A percentile compares a stretch with the other conserved stretches of the same genome.
phyloP scores from a whole-genome alignment of 2,888 invertebrate genomes.

The Entomobrya proxima region DNA sequence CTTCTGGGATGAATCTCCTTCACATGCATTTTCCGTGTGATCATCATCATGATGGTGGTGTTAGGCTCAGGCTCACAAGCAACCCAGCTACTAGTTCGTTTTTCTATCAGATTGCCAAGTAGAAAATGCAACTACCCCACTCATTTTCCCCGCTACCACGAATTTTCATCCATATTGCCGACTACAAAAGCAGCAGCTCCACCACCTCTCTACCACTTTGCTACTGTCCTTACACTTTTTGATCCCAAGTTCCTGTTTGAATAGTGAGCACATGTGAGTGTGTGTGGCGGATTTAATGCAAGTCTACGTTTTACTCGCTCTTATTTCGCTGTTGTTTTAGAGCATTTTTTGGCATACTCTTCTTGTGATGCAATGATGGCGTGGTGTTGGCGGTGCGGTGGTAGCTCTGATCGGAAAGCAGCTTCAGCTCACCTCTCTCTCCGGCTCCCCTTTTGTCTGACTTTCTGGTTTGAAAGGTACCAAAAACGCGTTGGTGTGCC shows the following conservation, averaged over 20 bases:
- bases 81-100: background rate
- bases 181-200: background rate
- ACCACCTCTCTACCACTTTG: slow-evolving; percentile 18
- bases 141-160: slow-evolving; percentile 21
- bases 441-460: slow-evolving; percentile 20
- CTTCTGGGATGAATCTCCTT: slow-evolving; percentile 22
- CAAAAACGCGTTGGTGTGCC: slow-evolving; percentile 28
- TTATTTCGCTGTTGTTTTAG: slow-evolving; percentile 24
- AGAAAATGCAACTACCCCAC: slow-evolving; percentile 19
- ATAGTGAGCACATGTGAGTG: slow-evolving; percentile 44
- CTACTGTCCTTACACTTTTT: slow-evolving; percentile 49
- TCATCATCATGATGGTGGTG: slow-evolving; percentile 46
- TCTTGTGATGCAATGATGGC: slow-evolving; percentile 19
- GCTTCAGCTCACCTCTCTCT: slow-evolving; percentile 9
- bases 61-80: background rate
- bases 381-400: background rate
- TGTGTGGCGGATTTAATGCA: slow-evolving; percentile 9
- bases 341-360: slow-evolving; percentile 24
- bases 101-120: background rate
- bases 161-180: slow-evolving; percentile 28
- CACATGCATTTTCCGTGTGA: slow-evolving; percentile 28
- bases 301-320: slow-evolving; percentile 25
- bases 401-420: slow-evolving; percentile 33
- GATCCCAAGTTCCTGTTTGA: slow-evolving; percentile 47
- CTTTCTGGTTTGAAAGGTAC: slow-evolving; percentile 26